Evolutionary conservation across 1,140 invertebrate species (phyloP).

Genomic region (Coptotermes formosanus): DNA sequence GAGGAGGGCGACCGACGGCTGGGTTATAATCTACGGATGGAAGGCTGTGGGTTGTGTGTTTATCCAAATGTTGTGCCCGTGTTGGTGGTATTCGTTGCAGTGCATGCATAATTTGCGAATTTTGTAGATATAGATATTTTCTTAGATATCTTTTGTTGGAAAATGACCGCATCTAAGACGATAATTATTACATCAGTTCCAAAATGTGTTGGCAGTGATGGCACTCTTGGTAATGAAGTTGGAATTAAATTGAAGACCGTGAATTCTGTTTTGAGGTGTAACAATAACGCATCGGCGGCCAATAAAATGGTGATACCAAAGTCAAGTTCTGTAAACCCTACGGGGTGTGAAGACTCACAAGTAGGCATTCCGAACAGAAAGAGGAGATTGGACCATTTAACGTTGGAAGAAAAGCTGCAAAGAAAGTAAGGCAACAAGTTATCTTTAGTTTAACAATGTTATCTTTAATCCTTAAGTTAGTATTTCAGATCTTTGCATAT

Average conservation of each 20-base stretch:
- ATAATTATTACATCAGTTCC: conserved; percentile 27
- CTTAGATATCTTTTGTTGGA: not conserved
- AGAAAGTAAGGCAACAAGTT: conserved; percentile 65
- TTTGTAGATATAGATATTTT: not conserved
- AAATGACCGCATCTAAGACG: conserved; percentile 25
- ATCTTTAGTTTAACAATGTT: conserved; percentile 18
- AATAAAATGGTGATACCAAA: conserved; percentile 1
- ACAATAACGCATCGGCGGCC: not conserved
- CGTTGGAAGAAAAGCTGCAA: conserved; percentile 80
- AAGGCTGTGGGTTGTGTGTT: not conserved
- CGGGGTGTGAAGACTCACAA: not conserved
- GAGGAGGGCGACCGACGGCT: not conserved
- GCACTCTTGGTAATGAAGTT: not conserved
- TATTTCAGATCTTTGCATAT: too few relatives aligned
- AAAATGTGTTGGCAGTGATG: not conserved
- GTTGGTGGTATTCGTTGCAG: not conserved
- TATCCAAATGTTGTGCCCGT: not conserved
- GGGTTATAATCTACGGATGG: not conserved
- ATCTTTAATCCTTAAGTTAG: too few relatives aligned
- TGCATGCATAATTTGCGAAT: not conserved
- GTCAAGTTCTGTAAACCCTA: not conserved
- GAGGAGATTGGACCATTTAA: conserved; percentile 70
- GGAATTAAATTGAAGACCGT: not conserved
- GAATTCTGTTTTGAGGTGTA: not conserved
- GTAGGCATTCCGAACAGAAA: conserved; percentile 57